Evolutionary conservation across 2,797 vertebrate genomes (phyloP).

Genomic region (Anguilla pacifica): DNA sequence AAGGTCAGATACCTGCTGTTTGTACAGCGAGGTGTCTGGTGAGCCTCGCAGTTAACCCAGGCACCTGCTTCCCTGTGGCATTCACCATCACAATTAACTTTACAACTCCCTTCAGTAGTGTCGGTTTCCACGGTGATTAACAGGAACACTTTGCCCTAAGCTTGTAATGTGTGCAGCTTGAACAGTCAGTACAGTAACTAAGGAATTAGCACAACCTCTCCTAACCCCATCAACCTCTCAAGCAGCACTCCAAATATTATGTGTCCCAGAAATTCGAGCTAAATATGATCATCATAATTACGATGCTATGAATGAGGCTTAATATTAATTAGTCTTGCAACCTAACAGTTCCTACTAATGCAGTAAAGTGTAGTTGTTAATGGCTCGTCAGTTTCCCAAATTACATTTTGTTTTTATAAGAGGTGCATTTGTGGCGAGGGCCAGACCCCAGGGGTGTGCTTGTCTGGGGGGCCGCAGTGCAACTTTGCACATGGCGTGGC

Average conservation of each 20-base stretch:
- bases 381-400: not conserved
- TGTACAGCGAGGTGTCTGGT: slow-evolving; percentile 26
- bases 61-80: not conserved
- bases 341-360: not conserved
- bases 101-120: slow-evolving; percentile 5
- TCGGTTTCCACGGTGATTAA: slow-evolving; percentile 34
- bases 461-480: not conserved
- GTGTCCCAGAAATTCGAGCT: not conserved
- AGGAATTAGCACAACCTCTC: slow-evolving; percentile 12
- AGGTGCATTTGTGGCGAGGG: not conserved
- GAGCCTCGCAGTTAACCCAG: slow-evolving; percentile 27
- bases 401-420: not conserved
- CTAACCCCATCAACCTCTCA: not conserved
- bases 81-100: slow-evolving; percentile 30
- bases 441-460: not conserved
- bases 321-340: not conserved
- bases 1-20: slow-evolving; percentile 43
- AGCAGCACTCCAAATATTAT: not conserved
- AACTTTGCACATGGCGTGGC: not conserved
- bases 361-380: not conserved
- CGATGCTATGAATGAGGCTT: not conserved
- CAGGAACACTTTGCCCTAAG: slow-evolving; percentile 20
- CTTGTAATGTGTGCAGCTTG: slow-evolving; percentile 14
- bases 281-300: not conserved
- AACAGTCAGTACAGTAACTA: not conserved